Evolutionary conservation across 2,888 invertebrate species (phyloP).

Genomic region (Antitype chi): DNA sequence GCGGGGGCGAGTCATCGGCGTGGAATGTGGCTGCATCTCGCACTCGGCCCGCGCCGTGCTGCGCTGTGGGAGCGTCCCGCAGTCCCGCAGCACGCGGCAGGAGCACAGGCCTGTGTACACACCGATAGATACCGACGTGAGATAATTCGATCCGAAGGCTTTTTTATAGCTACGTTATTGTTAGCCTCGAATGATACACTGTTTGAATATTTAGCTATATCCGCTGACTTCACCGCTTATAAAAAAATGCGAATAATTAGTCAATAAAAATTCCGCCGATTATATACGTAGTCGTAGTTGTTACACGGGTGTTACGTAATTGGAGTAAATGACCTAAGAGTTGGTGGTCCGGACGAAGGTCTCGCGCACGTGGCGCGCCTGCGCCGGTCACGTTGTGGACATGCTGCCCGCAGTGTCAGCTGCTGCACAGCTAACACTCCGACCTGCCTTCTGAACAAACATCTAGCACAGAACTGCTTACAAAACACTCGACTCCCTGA

Average conservation of each 20-base stretch:
- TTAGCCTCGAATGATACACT: constrained; percentile 90
- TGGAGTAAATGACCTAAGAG: constrained; percentile 89
- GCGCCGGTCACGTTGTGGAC: constrained; percentile 40
- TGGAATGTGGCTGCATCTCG: constrained; percentile 86
- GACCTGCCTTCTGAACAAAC: background rate
- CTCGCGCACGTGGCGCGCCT: constrained; percentile 80
- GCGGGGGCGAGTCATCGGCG: constrained; percentile 80
- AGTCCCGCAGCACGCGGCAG: constrained; percentile 57
- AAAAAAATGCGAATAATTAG: constrained; percentile 90
- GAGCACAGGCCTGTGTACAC: constrained; percentile 47
- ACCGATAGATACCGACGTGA: constrained; percentile 83
- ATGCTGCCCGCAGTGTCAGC: constrained; percentile 3
- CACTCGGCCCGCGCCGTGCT: constrained; percentile 51
- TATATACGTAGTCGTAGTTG: constrained; percentile 84
- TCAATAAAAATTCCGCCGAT: constrained; percentile 90
- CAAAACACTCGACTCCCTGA: constrained; percentile 1
- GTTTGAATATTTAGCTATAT: constrained; percentile 90
- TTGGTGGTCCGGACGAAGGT: constrained; percentile 84
- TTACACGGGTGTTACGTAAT: constrained; percentile 90
- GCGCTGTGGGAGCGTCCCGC: constrained; percentile 69
- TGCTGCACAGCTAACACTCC: background rate
- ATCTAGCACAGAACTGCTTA: background rate
- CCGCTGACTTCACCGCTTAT: constrained; percentile 89
- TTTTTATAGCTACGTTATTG: constrained; percentile 88
- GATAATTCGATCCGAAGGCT: constrained; percentile 81